phyloP scores from a whole-genome alignment of 2,888 invertebrate genomes.

The Arge pagana region DNA sequence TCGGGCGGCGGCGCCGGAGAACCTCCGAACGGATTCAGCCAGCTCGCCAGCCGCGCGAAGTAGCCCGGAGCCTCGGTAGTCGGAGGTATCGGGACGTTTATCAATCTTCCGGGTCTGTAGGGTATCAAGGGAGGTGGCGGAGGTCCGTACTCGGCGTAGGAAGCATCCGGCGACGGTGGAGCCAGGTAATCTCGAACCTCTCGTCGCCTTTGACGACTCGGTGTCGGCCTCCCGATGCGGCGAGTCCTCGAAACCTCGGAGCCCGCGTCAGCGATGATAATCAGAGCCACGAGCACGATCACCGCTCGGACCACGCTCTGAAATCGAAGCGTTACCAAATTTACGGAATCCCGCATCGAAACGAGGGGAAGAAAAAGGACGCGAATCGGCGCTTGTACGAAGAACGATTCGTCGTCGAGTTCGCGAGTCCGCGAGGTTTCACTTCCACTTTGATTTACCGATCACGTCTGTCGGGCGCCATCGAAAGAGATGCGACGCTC shows the following conservation, averaged over 20 bases:
- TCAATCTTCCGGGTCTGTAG: constrained; percentile 39
- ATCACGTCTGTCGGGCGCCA: no score
- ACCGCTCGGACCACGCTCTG: constrained; percentile 1
- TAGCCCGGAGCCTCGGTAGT: constrained; percentile 59
- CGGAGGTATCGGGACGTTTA: constrained; percentile 54
- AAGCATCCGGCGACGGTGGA: constrained; percentile 28
- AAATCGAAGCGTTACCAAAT: not conserved
- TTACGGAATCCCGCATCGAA: no score
- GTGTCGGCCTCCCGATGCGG: not conserved
- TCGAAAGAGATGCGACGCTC: no score
- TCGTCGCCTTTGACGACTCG: constrained; percentile 35
- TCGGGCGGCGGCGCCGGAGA: constrained; percentile 26
- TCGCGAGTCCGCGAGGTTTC: no score
- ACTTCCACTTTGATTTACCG: no score
- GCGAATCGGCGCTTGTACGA: no score
- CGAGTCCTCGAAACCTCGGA: constrained; percentile 1
- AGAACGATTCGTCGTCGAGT: no score
- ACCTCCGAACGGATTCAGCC: constrained; percentile 65
- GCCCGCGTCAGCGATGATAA: not conserved
- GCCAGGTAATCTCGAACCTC: constrained; percentile 31
- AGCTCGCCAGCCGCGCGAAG: constrained; percentile 65
- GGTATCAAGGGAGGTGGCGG: not conserved
- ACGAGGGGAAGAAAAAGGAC: no score
- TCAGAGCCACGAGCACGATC: not conserved
- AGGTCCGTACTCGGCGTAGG: constrained; percentile 10